Conservation (phyloP, 2,888 invertebrate genomes). For the Phortica okadai region DNA sequence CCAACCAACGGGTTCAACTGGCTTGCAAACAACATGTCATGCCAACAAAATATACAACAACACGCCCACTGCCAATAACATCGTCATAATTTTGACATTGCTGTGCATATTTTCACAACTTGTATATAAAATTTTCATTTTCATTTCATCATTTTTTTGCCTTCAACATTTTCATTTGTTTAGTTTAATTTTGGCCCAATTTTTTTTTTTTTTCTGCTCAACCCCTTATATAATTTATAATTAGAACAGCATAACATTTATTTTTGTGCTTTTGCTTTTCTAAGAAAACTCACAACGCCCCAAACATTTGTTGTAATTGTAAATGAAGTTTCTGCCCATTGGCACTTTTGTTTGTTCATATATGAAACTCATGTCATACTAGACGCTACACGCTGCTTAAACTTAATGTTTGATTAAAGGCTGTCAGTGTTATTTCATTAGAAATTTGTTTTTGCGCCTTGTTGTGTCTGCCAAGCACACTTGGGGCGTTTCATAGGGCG, state of each 20-base stretch:
- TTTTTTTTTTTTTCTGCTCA: background rate
- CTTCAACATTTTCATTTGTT: background rate
- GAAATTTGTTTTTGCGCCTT: background rate
- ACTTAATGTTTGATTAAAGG: background rate
- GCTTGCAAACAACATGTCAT: background rate
- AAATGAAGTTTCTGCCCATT: no score
- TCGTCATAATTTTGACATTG: constrained; percentile 17
- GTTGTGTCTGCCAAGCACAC: background rate
- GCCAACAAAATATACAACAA: constrained; percentile 3
- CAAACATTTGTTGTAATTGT: no score
- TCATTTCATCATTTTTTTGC: background rate
- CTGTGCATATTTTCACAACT: background rate
- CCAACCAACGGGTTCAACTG: constrained; percentile 5
- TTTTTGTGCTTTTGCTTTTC: background rate
- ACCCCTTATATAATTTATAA: background rate
- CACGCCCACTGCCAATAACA: constrained; percentile 17
- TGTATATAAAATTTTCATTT: background rate
- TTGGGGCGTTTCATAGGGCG: background rate
- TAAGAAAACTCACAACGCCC: background rate
- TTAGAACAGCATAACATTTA: background rate
- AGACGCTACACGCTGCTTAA: no score
- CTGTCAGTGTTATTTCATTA: constrained; percentile 22
- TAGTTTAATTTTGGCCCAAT: background rate
- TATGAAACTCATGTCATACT: no score
- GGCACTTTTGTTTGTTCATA: no score